A percentile compares a stretch with the other conserved stretches of the same genome.
These are phyloP conservation scores for Battus philenor DNA, from an alignment of 1,140 invertebrate genomes.

Conservation along the genomic window DNA sequence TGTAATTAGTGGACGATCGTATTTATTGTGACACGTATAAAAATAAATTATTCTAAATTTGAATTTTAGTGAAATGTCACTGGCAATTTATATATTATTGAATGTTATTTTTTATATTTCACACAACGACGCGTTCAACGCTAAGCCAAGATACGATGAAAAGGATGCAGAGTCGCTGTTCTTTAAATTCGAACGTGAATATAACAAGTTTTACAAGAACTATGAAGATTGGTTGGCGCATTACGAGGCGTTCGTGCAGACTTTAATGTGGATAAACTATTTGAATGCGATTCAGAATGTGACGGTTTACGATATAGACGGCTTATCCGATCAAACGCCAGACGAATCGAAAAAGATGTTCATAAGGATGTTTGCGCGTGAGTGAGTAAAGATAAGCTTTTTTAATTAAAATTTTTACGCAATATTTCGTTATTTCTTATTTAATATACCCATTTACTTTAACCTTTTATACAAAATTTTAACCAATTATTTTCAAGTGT, in stretches of 20 bases:
- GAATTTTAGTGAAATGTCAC: constrained; percentile 5
- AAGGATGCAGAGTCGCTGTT: constrained; percentile 2
- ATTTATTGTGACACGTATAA: too few relatives aligned
- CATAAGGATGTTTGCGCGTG: not conserved
- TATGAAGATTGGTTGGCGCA: constrained; percentile 2
- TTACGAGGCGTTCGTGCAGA: constrained; percentile 11
- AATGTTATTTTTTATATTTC: not conserved
- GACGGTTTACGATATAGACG: not conserved
- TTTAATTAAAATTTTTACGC: constrained; percentile 13
- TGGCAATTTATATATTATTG: not conserved
- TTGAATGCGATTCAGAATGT: constrained; percentile 4
- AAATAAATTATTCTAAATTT: too few relatives aligned
- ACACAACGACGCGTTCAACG: not conserved
- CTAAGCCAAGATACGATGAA: constrained; percentile 7
- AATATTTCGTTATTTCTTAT: constrained; percentile 7
- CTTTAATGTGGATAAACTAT: constrained; percentile 5
- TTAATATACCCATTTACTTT: too few relatives aligned
- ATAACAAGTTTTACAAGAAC: constrained; percentile 7
- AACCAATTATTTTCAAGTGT: too few relatives aligned
- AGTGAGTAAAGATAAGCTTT: constrained; percentile 10
- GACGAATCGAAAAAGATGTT: constrained; percentile 9
- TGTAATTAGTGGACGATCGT: too few relatives aligned
- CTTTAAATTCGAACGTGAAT: constrained; percentile 2
- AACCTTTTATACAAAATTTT: too few relatives aligned
- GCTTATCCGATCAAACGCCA: constrained; percentile 6